These are phyloP conservation scores for Lordiphosa stackelbergi DNA, from an alignment of 1,140 invertebrate species.

Conservation along the genomic window DNA sequence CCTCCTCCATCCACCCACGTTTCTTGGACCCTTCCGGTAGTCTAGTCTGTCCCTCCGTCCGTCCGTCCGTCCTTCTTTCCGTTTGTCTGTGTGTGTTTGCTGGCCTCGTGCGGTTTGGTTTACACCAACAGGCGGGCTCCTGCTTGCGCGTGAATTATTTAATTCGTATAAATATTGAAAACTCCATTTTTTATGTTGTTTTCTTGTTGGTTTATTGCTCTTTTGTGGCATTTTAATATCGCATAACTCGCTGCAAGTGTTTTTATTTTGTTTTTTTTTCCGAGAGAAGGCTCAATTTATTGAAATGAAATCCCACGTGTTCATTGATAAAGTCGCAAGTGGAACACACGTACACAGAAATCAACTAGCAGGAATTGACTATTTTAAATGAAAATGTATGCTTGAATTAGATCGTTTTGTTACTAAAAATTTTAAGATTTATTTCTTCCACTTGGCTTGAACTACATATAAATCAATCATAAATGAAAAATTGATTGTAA, in stretches of 20 bases:
- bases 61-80: not conserved
- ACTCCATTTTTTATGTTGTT: slow-evolving; percentile 72
- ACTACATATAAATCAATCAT: no score
- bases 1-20: not conserved
- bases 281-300: not conserved
- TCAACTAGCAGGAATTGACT: no score
- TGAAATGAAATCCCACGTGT: no score
- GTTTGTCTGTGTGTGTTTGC: slow-evolving; percentile 15
- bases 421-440: no score
- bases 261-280: slow-evolving; percentile 3
- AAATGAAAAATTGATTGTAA: no score
- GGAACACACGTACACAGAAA: no score
- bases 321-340: slow-evolving; percentile 19
- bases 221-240: slow-evolving; percentile 63
- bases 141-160: slow-evolving; percentile 64
- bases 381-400: no score
- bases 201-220: slow-evolving; percentile 68
- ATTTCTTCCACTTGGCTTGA: no score
- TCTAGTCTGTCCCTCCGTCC: slow-evolving; percentile 18
- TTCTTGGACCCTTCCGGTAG: slow-evolving; percentile 40
- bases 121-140: slow-evolving; percentile 3
- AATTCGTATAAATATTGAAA: slow-evolving; percentile 74
- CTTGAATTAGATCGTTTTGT: no score
- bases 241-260: slow-evolving; percentile 31
- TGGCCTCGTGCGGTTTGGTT: slow-evolving; percentile 18